Evolutionary conservation across 2,113 vertebrate species (phyloP).

Genomic region (Pipa parva): DNA sequence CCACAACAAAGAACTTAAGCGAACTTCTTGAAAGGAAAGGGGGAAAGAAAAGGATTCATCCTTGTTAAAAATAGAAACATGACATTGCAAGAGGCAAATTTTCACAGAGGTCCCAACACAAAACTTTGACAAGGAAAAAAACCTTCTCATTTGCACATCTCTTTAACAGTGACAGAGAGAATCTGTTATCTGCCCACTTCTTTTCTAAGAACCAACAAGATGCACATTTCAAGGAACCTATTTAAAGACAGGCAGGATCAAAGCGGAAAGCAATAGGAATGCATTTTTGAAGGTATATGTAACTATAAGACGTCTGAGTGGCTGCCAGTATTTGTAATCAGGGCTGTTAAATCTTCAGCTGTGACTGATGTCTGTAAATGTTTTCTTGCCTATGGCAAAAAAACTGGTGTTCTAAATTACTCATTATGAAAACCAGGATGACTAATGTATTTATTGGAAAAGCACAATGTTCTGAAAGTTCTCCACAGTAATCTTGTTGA

Average conservation of each 20-base stretch:
- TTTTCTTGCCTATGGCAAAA: constrained; percentile 56
- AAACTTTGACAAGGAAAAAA: constrained; percentile 4
- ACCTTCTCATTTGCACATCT: constrained; percentile 5
- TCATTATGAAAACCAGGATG: constrained; percentile 51
- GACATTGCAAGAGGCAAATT: neutral
- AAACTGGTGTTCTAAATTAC: constrained; percentile 61
- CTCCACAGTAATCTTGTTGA: constrained; percentile 27
- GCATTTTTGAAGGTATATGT: constrained; percentile 60
- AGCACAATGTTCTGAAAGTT: constrained; percentile 27
- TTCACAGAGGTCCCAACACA: constrained; percentile 4
- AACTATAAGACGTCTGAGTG: constrained; percentile 61
- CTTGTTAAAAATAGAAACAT: constrained; percentile 2
- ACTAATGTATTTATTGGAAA: constrained; percentile 41
- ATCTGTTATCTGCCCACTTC: constrained; percentile 52
- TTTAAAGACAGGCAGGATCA: constrained; percentile 63
- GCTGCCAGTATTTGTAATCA: constrained; percentile 64
- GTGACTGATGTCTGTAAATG: constrained; percentile 65
- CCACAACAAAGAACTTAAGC: neutral
- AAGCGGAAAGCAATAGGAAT: constrained; percentile 60
- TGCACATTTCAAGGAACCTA: constrained; percentile 60
- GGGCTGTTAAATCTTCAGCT: constrained; percentile 60
- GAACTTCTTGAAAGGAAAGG: neutral
- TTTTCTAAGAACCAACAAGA: constrained; percentile 57
- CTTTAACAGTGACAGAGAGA: constrained; percentile 25
- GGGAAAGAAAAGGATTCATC: neutral